Conservation (phyloP, 1,140 invertebrate species). For the Chironomus tepperi region DNA sequence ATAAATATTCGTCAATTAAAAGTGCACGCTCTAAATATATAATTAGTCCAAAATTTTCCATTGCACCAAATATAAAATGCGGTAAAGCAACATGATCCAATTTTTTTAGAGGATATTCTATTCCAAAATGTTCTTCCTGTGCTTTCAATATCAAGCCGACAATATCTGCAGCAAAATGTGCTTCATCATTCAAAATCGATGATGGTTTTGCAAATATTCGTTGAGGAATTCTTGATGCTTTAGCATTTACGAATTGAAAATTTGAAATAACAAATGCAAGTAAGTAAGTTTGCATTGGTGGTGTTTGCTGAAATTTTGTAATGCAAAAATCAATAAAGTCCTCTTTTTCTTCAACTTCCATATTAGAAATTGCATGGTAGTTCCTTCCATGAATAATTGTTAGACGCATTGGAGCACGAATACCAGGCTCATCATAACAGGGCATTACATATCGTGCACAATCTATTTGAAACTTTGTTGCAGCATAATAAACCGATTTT, state of each 20-base stretch:
- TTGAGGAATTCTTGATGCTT: background rate
- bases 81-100: conserved; percentile 84
- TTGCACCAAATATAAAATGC: conserved; percentile 80
- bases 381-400: conserved; percentile 2
- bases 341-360: background rate
- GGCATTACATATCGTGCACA: background rate
- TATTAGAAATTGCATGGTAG: background rate
- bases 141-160: conserved; percentile 62
- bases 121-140: conserved; percentile 72
- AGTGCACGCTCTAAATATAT: conserved; percentile 68
- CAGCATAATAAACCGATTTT: background rate
- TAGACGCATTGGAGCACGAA: conserved; percentile 46
- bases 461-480: background rate
- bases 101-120: conserved; percentile 64
- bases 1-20: background rate
- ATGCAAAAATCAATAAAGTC: background rate
- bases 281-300: conserved; percentile 62
- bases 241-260: conserved; percentile 38
- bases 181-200: background rate
- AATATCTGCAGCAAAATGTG: conserved; percentile 44
- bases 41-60: conserved; percentile 94
- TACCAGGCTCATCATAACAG: conserved; percentile 74
- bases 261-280: conserved; percentile 60
- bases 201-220: background rate
- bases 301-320: conserved; percentile 36